phyloP scores from a whole-genome alignment of 2,797 vertebrate species.

The Myoxocephalus aenaeus region DNA sequence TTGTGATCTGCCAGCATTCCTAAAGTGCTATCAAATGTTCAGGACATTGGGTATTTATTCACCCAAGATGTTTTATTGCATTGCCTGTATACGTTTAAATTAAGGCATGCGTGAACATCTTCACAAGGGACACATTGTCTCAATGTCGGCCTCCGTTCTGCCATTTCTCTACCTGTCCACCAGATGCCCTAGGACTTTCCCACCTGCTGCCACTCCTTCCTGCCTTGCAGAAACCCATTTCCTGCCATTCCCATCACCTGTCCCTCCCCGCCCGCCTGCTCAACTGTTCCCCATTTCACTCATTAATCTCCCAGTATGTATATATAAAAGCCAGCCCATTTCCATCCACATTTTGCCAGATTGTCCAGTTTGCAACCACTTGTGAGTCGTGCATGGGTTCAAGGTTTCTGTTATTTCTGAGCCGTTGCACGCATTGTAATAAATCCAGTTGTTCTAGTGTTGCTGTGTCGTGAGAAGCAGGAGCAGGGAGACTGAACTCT shows the following conservation, averaged over 20 bases:
- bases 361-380: not conserved
- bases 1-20: not conserved
- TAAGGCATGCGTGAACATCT: not conserved
- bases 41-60: not conserved
- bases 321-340: not conserved
- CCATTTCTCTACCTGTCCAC: no score
- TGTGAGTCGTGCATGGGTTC: not conserved
- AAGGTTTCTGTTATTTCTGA: not conserved
- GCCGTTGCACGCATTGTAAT: not conserved
- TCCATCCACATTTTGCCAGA: not conserved
- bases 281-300: not conserved
- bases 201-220: no score
- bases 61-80: not conserved
- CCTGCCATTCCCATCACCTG: no score
- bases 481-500: not conserved
- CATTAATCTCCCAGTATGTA: not conserved
- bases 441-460: not conserved
- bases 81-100: not conserved
- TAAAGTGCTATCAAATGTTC: not conserved
- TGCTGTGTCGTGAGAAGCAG: not conserved
- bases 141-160: not conserved
- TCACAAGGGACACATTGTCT: conserved; percentile 9
- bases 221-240: no score
- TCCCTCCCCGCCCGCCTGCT: not conserved
- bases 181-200: no score